Conservation (phyloP, 2,888 invertebrate genomes). For the Limnephilus lunatus region DNA sequence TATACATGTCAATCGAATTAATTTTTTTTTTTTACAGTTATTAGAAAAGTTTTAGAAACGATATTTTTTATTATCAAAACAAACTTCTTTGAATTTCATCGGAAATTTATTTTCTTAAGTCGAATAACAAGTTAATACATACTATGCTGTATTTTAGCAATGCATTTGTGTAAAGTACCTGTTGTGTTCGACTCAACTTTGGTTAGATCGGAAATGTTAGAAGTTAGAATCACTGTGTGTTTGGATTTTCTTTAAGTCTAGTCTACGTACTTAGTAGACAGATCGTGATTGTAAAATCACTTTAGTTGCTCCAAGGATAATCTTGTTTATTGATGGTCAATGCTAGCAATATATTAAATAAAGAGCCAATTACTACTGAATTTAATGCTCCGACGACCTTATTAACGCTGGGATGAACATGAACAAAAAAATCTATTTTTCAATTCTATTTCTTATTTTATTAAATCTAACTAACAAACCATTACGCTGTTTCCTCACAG, state of each 20-base stretch:
- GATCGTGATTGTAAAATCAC: not conserved
- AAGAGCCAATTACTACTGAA: not conserved
- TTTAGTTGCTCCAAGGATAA: not conserved
- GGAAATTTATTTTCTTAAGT: too few relatives aligned
- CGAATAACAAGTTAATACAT: too few relatives aligned
- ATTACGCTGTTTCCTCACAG: too few relatives aligned
- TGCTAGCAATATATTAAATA: constrained; percentile 6
- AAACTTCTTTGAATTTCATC: too few relatives aligned
- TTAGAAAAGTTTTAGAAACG: too few relatives aligned
- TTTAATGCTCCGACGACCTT: not conserved
- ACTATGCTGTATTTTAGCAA: too few relatives aligned
- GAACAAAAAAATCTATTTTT: not conserved
- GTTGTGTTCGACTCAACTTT: too few relatives aligned
- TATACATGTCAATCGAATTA: too few relatives aligned
- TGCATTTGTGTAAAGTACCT: too few relatives aligned
- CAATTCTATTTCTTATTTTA: not conserved
- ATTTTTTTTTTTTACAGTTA: too few relatives aligned
- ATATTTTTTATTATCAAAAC: too few relatives aligned
- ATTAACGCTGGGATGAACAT: not conserved
- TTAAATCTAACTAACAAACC: not conserved
- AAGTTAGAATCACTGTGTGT: not conserved
- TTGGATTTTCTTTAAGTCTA: not conserved
- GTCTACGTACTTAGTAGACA: not conserved
- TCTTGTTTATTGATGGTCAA: not conserved
- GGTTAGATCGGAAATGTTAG: too few relatives aligned